A percentile compares a stretch with the other conserved stretches of the same genome.
These are phyloP conservation scores for Chascanopsetta lugubris DNA, from an alignment of 2,113 vertebrate genomes.

Conservation along the genomic window DNA sequence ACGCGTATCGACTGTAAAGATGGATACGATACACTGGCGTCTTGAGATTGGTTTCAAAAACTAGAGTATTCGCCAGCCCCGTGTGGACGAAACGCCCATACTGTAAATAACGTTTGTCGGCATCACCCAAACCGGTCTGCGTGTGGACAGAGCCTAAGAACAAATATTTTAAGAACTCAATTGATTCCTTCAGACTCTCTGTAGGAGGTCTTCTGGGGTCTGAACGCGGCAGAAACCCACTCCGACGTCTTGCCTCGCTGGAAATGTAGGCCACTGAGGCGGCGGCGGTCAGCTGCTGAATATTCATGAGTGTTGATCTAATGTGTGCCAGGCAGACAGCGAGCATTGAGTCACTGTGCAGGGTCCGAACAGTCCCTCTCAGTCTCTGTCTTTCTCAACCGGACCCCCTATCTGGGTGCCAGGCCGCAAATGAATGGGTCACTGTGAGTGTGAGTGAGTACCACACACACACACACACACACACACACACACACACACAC, in stretches of 20 bases:
- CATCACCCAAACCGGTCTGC: too few relatives aligned
- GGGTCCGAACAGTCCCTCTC: conserved; percentile 72
- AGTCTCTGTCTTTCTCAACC: conserved; percentile 72
- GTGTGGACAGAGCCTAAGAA: too few relatives aligned
- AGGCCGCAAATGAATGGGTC: conserved; percentile 74
- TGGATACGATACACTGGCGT: too few relatives aligned
- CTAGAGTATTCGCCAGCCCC: too few relatives aligned
- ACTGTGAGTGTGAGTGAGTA: conserved; percentile 62
- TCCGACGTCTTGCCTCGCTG: conserved; percentile 17
- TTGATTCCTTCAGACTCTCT: not conserved
- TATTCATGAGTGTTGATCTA: conserved; percentile 79
- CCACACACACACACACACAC: conserved; percentile 48
- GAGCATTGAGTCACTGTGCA: conserved; percentile 75
- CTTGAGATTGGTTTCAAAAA: too few relatives aligned
- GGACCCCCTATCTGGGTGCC: conserved; percentile 72
- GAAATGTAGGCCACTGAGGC: conserved; percentile 51
- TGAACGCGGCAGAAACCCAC: conserved; percentile 16
- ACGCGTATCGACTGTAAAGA: too few relatives aligned
- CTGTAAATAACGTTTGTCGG: too few relatives aligned
- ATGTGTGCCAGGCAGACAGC: conserved; percentile 79
- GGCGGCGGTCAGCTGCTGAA: conserved; percentile 56
- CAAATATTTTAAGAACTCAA: not conserved
- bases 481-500: conserved; percentile 42
- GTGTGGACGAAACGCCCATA: too few relatives aligned
- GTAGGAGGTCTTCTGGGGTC: conserved; percentile 1